A percentile compares a stretch with the other conserved stretches of the same genome.
These are phyloP conservation scores for Atractosteus spatula DNA, from an alignment of 2,113 vertebrate species.

Conservation along the genomic window DNA sequence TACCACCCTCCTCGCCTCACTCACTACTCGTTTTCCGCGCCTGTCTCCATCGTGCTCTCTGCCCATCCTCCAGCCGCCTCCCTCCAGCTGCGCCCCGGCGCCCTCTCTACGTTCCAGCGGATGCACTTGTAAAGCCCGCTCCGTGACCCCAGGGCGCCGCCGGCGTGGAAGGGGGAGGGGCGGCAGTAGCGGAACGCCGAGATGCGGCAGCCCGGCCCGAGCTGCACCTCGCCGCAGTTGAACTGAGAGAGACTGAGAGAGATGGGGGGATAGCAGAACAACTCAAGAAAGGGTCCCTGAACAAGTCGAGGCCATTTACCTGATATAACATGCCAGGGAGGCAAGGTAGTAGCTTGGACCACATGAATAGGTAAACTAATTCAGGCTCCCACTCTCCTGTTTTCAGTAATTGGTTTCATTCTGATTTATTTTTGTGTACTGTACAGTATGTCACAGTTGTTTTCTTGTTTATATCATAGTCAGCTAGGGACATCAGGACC, in stretches of 20 bases:
- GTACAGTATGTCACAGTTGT: too few relatives aligned
- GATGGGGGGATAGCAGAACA: background rate
- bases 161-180: slow-evolving; percentile 60
- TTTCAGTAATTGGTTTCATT: too few relatives aligned
- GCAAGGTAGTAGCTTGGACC: too few relatives aligned
- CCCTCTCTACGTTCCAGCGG: slow-evolving; percentile 77
- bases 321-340: too few relatives aligned
- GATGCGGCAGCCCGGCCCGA: slow-evolving; percentile 51
- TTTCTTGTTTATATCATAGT: too few relatives aligned
- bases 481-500: too few relatives aligned
- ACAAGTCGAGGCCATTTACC: too few relatives aligned
- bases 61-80: too few relatives aligned
- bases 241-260: slow-evolving; percentile 68
- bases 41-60: slow-evolving; percentile 1
- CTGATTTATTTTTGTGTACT: too few relatives aligned
- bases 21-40: slow-evolving; percentile 67
- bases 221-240: slow-evolving; percentile 65
- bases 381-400: too few relatives aligned
- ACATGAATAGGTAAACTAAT: too few relatives aligned
- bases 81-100: background rate
- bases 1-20: slow-evolving; percentile 30
- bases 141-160: slow-evolving; percentile 22
- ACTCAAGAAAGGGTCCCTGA: too few relatives aligned
- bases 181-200: slow-evolving; percentile 69
- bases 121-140: slow-evolving; percentile 73